Evolutionary conservation across 1,140 invertebrate genomes (phyloP), one percentile per base, ranked within the genome.

Genomic region (Brachionus plicatilis): DNA sequence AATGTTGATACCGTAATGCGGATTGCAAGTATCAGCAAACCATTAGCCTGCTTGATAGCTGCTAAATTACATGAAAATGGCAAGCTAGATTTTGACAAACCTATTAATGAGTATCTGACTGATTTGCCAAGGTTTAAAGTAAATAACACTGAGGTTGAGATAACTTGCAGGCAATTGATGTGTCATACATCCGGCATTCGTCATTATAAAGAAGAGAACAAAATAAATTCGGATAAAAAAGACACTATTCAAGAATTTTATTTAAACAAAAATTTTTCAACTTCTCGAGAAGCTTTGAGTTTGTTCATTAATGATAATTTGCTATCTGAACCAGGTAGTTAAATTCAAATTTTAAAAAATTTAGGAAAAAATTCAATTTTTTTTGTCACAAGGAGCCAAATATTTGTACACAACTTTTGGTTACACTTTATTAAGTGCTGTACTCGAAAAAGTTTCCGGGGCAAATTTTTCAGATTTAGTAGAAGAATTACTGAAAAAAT

Each of bases 1-100:
- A 87, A 86, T 29, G 84, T 88, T n/a, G 86, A 91, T 12, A 91
- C 91, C 4, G 90, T 93, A 0, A 91, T 93, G 89, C 87, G 93
- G 83, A 93, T 93, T 85, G 92, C 92, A 43, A 92, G 92, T 85
- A 93, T 93, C 78, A 92, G 91, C 85, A 93, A 93, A 86, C 86
- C 91, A 60, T 90, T 93, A 50, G 92, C 92, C 14, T 91, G 92
- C 87, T 84, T 86, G 65, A 84, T 90, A n/a, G 89, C 92, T 79
- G 93, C 90, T 24, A 90, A 90, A 86, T 86, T 92, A 5, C 88
- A 90, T 87, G 91, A 93, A 86, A 87, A 90, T 72, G 91, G 90
- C 3, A 90, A 90, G 85, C 86, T 93, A 47, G 91, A 93, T 87
- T 86, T 93, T 20, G 92, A 93, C 86, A 88, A 89, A 85, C 89